Base-by-base conservation (phyloP, 2,888 invertebrate genomes). In the Agriopis aurantiaria region DNA sequence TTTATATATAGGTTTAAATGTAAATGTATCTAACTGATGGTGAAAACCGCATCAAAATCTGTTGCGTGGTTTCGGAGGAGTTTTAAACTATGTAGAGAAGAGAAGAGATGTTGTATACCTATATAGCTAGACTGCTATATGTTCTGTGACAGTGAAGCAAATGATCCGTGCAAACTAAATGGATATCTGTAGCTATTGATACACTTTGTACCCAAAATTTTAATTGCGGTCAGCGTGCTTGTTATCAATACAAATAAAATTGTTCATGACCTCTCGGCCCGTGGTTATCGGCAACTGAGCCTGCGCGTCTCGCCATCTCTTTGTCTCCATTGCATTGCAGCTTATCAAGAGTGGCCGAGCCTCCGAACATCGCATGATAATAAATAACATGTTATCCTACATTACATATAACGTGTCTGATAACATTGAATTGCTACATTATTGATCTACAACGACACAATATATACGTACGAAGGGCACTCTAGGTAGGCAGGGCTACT, bases 311-410 rank as follows among this genome's bases (percentile, higher is more conserved):
- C 55, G 55, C 43, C 59, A 64, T 48, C n/a, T 61, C 17, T 51
- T 46, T 55, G 52, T 43, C 49, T 60, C 49, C 33, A 33, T 33
- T 52, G 52, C 61, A 60, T 49, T 43, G 10, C 60, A 49, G 45
- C 66, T 78, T 80, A 80, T 82, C 82, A 71, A 61, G 49, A 75
- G 70, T 70, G 76, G 82, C 78, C 84, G 72, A 82, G 84, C 84
- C 84, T 81, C 81, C 83, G 48, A 41, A 52, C 52, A 53, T 41
- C 40, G 40, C 14, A 48, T 11, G n/a, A 59, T 49, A 49, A 48
- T 49, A 48, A 49, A 59, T 33, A 23, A 49, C 49, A 49, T 40
- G 9, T 33, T 14, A 60, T 14, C 33, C 11, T 45, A 58, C 46
- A 58, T 58, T 10, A 53, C 14, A 17, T 52, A 23, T 5, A 52